Base-by-base conservation (phyloP, 2,888 invertebrate genomes). In the Acleris literana region DNA sequence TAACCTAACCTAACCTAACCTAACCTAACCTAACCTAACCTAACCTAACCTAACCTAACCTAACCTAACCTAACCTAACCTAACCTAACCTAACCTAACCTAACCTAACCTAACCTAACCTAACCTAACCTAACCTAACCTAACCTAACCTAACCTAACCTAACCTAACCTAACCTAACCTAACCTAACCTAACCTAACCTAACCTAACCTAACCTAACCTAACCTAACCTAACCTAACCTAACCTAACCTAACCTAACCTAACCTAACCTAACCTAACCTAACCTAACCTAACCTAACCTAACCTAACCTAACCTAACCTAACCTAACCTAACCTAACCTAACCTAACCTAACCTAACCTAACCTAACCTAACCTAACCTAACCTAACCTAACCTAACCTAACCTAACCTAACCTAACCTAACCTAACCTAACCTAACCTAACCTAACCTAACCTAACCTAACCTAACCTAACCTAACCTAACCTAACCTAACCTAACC, bases 61-160 rank as follows among this genome's bases (percentile, higher is more conserved):
- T n/a, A n/a, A n/a, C n/a, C n/a, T n/a, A n/a, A n/a, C n/a, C n/a
- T n/a, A n/a, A n/a, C n/a, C n/a, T n/a, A n/a, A n/a, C n/a, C n/a
- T 54, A 54, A 25, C 54, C 54, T 33, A 54, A 54, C 54, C 54
- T 54, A 54, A 54, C 54, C 54, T 54, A 54, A 54, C 54, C 54
- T 54, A 54, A 54, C 54, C 54, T 54, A 54, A 54, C 54, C 54
- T 54, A 54, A 54, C 54, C 54, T 54, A 54, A 54, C 54, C 54
- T 54, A 54, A 54, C 54, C 54, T 54, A 54, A 54, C 54, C 54
- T 54, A 54, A 54, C 54, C 54, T 54, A 54, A 54, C 54, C 54
- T 54, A 54, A 54, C 54, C 54, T 54, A 54, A 54, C 54, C 54
- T 54, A 54, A 54, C 54, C 54, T 54, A 54, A 54, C 54, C 54